These are phyloP conservation scores for Flexamia atlantica DNA, from an alignment of 2,888 invertebrate genomes.

Conservation along the genomic window DNA sequence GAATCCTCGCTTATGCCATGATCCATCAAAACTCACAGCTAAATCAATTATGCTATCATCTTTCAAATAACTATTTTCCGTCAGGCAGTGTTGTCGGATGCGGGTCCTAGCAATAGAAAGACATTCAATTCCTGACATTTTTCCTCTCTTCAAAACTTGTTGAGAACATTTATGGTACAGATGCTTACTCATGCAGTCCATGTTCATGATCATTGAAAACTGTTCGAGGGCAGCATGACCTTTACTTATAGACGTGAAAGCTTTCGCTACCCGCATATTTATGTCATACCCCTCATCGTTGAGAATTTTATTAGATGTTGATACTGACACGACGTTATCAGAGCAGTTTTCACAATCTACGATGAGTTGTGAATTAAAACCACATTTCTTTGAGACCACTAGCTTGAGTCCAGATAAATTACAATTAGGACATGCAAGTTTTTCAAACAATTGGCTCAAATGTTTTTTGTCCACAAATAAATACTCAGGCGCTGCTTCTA, in stretches of 20 bases:
- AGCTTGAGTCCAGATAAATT: no score
- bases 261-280: conserved; percentile 33
- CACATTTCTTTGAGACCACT: no score
- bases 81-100: conserved; percentile 15
- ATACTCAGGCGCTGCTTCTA: no score
- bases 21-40: conserved; percentile 66
- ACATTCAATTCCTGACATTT: conserved; percentile 25
- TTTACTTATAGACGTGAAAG: conserved; percentile 43
- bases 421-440: not conserved
- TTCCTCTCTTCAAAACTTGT: conserved; percentile 20
- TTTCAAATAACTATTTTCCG: conserved; percentile 12
- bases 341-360: no score
- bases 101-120: conserved; percentile 1
- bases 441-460: not conserved
- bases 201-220: conserved; percentile 47
- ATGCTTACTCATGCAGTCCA: conserved; percentile 32
- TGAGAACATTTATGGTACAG: conserved; percentile 12
- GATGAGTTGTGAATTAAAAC: no score
- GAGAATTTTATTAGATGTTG: no score
- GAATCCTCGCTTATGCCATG: conserved; percentile 64
- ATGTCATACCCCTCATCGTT: conserved; percentile 19
- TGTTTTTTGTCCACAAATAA: no score
- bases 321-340: not conserved
- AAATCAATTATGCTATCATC: conserved; percentile 53
- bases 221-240: conserved; percentile 56